Conservation (phyloP, 2,888 invertebrate species). For the Amphiduros pacificus region DNA sequence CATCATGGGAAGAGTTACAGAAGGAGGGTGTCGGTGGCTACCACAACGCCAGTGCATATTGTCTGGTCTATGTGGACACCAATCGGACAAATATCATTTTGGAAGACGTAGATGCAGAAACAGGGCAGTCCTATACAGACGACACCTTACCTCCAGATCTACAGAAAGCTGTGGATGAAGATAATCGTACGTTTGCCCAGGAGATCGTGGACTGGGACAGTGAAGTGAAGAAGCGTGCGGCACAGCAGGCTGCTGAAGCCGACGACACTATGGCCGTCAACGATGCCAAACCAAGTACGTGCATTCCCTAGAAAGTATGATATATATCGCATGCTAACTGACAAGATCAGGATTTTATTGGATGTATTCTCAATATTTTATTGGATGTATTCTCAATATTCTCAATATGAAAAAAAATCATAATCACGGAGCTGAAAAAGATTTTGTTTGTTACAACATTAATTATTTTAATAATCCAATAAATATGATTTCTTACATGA, state of each 20-base stretch:
- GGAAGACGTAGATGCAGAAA: constrained; percentile 8
- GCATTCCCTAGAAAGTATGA: not conserved
- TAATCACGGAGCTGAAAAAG: too few relatives aligned
- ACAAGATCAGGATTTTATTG: too few relatives aligned
- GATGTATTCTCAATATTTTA: too few relatives aligned
- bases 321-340: too few relatives aligned
- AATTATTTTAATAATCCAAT: too few relatives aligned
- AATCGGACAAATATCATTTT: not conserved
- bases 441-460: too few relatives aligned
- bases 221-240: constrained; percentile 38
- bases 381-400: too few relatives aligned
- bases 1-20: constrained; percentile 60
- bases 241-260: not conserved
- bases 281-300: not conserved
- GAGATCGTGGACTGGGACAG: constrained; percentile 59
- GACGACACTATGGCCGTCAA: too few relatives aligned
- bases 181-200: constrained; percentile 53
- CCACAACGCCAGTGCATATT: constrained; percentile 62
- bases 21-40: constrained; percentile 61
- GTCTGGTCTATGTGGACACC: constrained; percentile 61
- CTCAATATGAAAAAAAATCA: too few relatives aligned
- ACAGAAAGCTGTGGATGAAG: constrained; percentile 49
- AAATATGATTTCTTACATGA: too few relatives aligned
- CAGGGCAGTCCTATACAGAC: constrained; percentile 3
- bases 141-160: constrained; percentile 46